These are phyloP conservation scores for Anorthoa munda DNA, from an alignment of 2,888 invertebrate species.

Conservation along the genomic window DNA sequence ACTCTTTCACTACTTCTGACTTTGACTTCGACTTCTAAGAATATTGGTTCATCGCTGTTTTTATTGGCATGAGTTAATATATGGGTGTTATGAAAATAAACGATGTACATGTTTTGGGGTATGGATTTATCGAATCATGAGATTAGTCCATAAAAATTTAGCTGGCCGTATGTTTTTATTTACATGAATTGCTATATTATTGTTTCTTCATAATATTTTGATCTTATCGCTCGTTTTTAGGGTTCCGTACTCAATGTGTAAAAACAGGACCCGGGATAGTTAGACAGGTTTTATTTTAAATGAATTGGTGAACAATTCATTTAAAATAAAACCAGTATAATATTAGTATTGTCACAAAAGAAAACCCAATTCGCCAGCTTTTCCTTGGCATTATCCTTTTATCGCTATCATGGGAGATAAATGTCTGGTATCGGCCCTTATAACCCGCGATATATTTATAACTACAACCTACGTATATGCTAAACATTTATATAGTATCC, in stretches of 20 bases:
- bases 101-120: not conserved
- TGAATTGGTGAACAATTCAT: not conserved
- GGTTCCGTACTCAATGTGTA: too few relatives aligned
- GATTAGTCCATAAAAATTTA: conserved; percentile 8
- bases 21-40: conserved; percentile 26
- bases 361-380: too few relatives aligned
- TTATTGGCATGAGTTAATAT: conserved; percentile 32
- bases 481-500: too few relatives aligned
- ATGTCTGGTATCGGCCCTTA: too few relatives aligned
- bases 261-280: too few relatives aligned
- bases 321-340: too few relatives aligned
- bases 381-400: too few relatives aligned
- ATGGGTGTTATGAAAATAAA: not conserved
- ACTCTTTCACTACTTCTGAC: conserved; percentile 18
- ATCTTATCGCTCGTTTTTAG: not conserved
- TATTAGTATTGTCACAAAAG: too few relatives aligned
- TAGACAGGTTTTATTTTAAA: too few relatives aligned
- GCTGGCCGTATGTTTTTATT: not conserved
- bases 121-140: not conserved
- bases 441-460: too few relatives aligned
- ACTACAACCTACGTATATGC: not conserved
- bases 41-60: conserved; percentile 21
- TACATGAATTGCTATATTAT: too few relatives aligned
- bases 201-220: not conserved
- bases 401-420: too few relatives aligned